Conservation (phyloP, 1,140 invertebrate species). For the Drosophila prosaltans region DNA sequence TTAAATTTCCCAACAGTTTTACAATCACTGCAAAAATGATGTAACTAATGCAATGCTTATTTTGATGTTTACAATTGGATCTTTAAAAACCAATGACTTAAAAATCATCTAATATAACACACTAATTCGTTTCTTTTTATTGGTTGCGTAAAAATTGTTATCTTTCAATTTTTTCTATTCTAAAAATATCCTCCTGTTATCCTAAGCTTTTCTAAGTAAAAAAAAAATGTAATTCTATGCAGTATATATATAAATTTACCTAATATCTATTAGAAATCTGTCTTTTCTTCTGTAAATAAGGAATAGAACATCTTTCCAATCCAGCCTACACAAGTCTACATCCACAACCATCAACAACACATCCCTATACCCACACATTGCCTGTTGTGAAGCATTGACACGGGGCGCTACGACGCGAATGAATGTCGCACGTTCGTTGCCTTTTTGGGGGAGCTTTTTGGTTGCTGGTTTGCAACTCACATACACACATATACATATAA, state of each 20-base stretch:
- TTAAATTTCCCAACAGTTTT: slow-evolving; percentile 5
- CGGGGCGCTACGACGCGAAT: not conserved
- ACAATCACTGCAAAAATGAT: not conserved
- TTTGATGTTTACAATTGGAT: not conserved
- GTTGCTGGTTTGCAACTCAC: slow-evolving; percentile 24
- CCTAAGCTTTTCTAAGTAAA: too few relatives aligned
- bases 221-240: not conserved
- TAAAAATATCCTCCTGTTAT: too few relatives aligned
- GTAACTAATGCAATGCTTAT: not conserved
- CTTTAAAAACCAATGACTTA: too few relatives aligned
- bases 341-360: not conserved
- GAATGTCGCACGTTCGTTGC: slow-evolving; percentile 20
- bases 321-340: not conserved
- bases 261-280: not conserved
- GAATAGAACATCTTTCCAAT: not conserved
- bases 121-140: too few relatives aligned
- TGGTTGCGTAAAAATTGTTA: too few relatives aligned
- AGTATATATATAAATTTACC: not conserved
- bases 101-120: too few relatives aligned
- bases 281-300: not conserved
- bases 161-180: too few relatives aligned
- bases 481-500: not conserved
- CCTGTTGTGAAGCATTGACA: not conserved
- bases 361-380: not conserved
- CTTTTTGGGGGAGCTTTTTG: slow-evolving; percentile 10